Percentiles rank a stretch among this genome's conserved stretches.
Evolutionary conservation across 2,888 invertebrate genomes (phyloP).

Genomic region (Archips xylosteana): DNA sequence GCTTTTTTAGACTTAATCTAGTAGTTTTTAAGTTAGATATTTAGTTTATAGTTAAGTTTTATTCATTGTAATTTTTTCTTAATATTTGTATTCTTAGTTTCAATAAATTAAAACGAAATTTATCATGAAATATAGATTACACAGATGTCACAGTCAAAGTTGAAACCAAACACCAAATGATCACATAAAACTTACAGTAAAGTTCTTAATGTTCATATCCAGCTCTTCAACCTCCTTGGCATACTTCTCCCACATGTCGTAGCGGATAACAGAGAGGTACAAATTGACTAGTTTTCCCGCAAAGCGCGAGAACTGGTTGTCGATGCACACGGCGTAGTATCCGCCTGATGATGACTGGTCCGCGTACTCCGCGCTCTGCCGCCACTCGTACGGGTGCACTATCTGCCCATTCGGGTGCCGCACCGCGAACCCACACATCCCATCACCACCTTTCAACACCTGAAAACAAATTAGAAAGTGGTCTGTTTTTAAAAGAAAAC

Average conservation of each 20-base stretch:
- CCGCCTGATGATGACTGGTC: slow-evolving; percentile 93
- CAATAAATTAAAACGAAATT: no score
- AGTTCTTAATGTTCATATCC: slow-evolving; percentile 95
- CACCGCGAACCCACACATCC: slow-evolving; percentile 96
- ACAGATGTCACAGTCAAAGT: neutral
- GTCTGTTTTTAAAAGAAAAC: neutral
- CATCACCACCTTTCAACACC: slow-evolving; percentile 97
- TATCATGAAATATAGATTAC: no score
- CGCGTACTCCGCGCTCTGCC: slow-evolving; percentile 95
- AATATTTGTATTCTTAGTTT: no score
- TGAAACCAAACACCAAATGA: neutral
- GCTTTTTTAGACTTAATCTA: no score
- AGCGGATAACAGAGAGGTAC: slow-evolving; percentile 95
- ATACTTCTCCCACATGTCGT: slow-evolving; percentile 97
- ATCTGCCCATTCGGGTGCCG: slow-evolving; percentile 93
- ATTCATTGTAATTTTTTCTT: no score
- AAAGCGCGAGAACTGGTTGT: slow-evolving; percentile 97
- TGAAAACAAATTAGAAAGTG: slow-evolving; percentile 64
- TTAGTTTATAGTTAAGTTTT: no score
- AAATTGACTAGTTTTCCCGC: slow-evolving; percentile 95
- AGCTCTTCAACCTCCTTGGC: slow-evolving; percentile 95
- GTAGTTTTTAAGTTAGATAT: no score
- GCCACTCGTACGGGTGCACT: slow-evolving; percentile 96
- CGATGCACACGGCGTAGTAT: slow-evolving; percentile 93
- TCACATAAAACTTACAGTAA: slow-evolving; percentile 88